Base-by-base conservation (phyloP, 2,797 vertebrate species). In the Enteromius thamalakanensis region DNA sequence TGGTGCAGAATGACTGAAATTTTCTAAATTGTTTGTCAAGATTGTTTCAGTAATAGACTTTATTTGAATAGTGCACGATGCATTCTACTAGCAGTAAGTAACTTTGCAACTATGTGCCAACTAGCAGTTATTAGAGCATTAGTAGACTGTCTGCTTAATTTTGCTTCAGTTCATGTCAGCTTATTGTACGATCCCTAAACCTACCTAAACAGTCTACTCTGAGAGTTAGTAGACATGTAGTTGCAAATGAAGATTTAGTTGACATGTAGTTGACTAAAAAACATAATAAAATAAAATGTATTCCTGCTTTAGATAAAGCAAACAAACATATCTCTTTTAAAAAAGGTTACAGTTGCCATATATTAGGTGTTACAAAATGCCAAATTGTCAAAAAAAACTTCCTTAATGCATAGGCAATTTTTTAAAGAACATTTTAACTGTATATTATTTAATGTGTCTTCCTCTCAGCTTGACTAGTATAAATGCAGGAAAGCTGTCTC, bases 401-500 rank as follows among this genome's bases (percentile, higher is more conserved):
- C 49, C 10, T 53, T 34, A 34, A 34, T 51, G 49, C 47, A 74
- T n/a, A 1, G 8, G 8, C 3, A 2, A 26, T 12, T 29, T 40
- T 42, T 53, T 29, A 7, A 29, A 45, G 37, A 70, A 45, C 6
- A 21, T 70, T 32, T 10, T 21, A 58, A 45, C 37, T 37, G 26
- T 40, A 53, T 53, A 4, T 42, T 87, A 55, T 88, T 85, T 82
- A 67, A 85, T 74, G 86, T 81, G 86, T 79, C 81, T 74, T 76
- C 90, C 88, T 34, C 3, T 23, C 83, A 99, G 98, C 47, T 90
- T 99, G 89, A 97, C 94, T 79, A 96, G 96, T 85, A 89, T 97
- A 74, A 98, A 93, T 84, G 97, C 97, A 67, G 98, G 97, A 17
- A 97, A 96, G 79, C 92, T 99, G 71, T 96, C 97, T 78, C 95